These are phyloP conservation scores for Dicaeum eximium DNA, from an alignment of 2,113 vertebrate species.

Conservation along the genomic window DNA sequence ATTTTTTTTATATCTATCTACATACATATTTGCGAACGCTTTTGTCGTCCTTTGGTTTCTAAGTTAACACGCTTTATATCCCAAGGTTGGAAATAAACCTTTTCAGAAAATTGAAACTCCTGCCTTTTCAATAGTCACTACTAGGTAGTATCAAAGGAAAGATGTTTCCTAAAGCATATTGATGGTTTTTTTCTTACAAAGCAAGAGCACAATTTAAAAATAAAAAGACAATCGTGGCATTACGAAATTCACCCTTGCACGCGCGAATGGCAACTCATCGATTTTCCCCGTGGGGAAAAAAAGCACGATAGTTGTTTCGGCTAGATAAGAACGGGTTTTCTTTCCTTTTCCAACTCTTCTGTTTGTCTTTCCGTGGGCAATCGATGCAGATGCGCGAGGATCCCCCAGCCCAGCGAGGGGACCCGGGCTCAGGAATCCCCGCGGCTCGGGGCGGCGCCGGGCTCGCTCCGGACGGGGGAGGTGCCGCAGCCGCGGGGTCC, in stretches of 20 bases:
- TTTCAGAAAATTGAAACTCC: background rate
- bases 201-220: background rate
- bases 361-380: background rate
- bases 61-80: background rate
- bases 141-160: background rate
- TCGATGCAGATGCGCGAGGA: background rate
- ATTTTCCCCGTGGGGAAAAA: background rate
- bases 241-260: background rate
- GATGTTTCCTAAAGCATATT: background rate
- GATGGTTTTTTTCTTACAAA: background rate
- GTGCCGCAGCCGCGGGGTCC: background rate
- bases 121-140: background rate
- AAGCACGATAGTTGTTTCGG: background rate
- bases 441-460: background rate
- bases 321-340: rapidly evolving
- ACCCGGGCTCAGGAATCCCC: background rate
- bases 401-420: background rate
- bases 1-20: background rate
- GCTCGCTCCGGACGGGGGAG: background rate
- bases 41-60: background rate
- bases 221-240: background rate
- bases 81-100: background rate
- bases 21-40: background rate
- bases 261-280: background rate
- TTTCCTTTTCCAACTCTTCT: background rate